Evolutionary conservation across 2,113 vertebrate species (phyloP).

Genomic region (Coptodon rendalli): DNA sequence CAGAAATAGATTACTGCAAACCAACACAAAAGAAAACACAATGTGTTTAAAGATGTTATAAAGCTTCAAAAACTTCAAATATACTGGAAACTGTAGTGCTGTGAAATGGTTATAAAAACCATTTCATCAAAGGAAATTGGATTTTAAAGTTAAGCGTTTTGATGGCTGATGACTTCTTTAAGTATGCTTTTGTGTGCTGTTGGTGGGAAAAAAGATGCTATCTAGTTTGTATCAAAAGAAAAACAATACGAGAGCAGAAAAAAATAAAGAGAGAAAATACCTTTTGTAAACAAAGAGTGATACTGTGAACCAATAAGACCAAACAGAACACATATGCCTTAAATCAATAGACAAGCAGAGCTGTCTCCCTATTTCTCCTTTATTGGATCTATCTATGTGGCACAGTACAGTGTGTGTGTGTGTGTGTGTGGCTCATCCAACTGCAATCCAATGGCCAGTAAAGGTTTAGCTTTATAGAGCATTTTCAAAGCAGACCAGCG

Average conservation of each 20-base stretch:
- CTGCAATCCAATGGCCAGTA: background rate
- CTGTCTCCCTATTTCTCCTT: slow-evolving; percentile 15
- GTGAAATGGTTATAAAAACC: background rate
- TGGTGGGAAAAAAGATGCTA: fast-evolving
- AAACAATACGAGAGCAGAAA: background rate
- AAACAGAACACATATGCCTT: slow-evolving; percentile 2
- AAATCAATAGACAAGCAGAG: slow-evolving; percentile 43
- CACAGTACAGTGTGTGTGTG: background rate
- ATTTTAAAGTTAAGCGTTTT: background rate
- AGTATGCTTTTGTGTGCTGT: background rate
- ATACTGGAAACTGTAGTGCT: background rate
- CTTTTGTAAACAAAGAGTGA: background rate
- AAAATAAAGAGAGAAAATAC: background rate
- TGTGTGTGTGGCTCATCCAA: background rate
- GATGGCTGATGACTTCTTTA: background rate
- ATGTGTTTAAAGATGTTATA: background rate
- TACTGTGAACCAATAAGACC: slow-evolving; percentile 14
- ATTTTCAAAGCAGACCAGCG: background rate
- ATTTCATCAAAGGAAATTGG: background rate
- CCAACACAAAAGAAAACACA: background rate
- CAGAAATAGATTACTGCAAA: fast-evolving
- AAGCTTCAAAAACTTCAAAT: background rate
- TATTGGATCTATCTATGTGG: slow-evolving; percentile 39
- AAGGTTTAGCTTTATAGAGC: background rate
- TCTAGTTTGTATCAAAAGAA: background rate